phyloP scores from a whole-genome alignment of 2,113 vertebrate species.

The Struthidea cinerea region DNA sequence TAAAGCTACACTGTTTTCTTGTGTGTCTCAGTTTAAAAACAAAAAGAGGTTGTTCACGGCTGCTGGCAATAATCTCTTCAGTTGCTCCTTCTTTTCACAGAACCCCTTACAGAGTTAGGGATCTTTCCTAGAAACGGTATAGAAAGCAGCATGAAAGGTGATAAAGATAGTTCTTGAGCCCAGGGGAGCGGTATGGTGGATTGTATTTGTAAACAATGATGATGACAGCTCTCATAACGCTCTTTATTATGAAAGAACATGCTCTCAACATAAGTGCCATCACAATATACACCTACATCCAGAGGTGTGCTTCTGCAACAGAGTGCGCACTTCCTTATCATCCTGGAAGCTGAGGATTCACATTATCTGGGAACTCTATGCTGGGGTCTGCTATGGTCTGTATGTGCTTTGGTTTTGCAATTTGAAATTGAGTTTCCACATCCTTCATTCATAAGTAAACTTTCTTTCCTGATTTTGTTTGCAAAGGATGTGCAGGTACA shows the following conservation, averaged over 20 bases:
- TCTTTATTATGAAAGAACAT: neutral
- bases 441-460: neutral
- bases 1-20: neutral
- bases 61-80: too few species aligned
- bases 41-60: too few species aligned
- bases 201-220: neutral
- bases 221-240: neutral
- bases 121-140: neutral
- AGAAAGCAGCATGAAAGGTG: neutral
- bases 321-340: rapidly evolving
- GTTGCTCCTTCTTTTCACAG: neutral
- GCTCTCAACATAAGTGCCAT: neutral
- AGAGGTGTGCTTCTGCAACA: neutral
- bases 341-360: neutral
- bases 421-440: neutral
- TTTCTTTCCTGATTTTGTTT: neutral
- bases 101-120: neutral
- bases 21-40: neutral
- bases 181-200: neutral
- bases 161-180: neutral
- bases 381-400: neutral
- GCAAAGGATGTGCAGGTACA: neutral
- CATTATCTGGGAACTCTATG: neutral
- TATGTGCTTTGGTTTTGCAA: neutral
- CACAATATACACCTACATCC: neutral